These are phyloP conservation scores for Tiliqua scincoides DNA, from an alignment of 2,113 vertebrate species.

Conservation along the genomic window DNA sequence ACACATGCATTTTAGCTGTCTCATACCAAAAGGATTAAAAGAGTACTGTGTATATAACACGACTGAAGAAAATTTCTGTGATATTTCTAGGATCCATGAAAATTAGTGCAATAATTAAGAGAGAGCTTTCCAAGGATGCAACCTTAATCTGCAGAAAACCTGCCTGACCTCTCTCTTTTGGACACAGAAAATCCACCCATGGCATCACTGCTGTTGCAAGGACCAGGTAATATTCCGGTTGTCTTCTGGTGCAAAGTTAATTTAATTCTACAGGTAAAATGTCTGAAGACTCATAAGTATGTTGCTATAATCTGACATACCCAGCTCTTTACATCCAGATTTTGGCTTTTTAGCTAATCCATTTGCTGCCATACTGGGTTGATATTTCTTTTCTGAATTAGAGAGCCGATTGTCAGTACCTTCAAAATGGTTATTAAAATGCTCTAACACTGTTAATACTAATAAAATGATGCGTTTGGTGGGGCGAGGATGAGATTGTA, in stretches of 20 bases:
- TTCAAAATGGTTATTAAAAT: constrained; percentile 45
- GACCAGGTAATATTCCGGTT: constrained; percentile 27
- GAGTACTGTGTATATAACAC: neutral
- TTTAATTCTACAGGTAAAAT: constrained; percentile 29
- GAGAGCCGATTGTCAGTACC: constrained; percentile 46
- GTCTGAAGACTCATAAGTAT: constrained; percentile 36
- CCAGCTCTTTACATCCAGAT: constrained; percentile 51
- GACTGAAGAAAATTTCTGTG: constrained; percentile 5
- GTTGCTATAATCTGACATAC: constrained; percentile 41
- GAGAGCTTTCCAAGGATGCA: neutral
- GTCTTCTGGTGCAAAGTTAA: constrained; percentile 40
- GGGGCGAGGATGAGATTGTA: neutral
- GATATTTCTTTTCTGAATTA: constrained; percentile 44
- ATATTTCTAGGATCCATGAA: neutral
- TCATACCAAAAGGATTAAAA: neutral
- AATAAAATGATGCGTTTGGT: constrained; percentile 22
- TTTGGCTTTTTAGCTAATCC: constrained; percentile 50
- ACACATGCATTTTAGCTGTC: constrained; percentile 2
- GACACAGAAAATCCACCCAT: constrained; percentile 26
- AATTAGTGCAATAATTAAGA: neutral
- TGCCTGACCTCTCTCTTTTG: neutral
- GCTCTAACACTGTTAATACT: constrained; percentile 27
- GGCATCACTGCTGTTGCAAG: constrained; percentile 12
- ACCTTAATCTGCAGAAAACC: neutral
- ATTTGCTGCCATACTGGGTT: constrained; percentile 51